Base-by-base conservation (phyloP, 2,113 vertebrate genomes). In the Corythornis madagascariensis region DNA sequence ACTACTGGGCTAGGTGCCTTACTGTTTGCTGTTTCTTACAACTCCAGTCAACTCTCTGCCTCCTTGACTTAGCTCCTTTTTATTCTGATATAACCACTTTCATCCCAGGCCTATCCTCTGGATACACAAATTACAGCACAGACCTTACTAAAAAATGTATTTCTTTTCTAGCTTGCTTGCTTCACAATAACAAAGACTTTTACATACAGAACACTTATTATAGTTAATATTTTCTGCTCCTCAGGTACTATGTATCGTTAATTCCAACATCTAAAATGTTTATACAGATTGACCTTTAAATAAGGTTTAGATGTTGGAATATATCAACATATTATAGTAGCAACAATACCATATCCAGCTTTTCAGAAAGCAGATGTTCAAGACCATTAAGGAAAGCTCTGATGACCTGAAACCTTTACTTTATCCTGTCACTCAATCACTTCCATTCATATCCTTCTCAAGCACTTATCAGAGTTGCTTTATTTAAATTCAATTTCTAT, bases 211-310 rank as follows among this genome's bases (percentile, higher is more conserved):
- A 56, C 53, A 56, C 29, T 71, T 80, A 84, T 28, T 61, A 21
- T 17, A 73, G 18, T 52, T 79, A 74, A 63, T 85, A 82, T 61
- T 90, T 88, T 76, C 38, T 76, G n/a, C 15, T 83, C 8, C 28
- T 76, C 35, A 59, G 13, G 12, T 78, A 75, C 28, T 40, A 52
- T 11, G 31, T 61, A 40, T 72, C 16, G 85, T 53, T 57, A 56
- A 87, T 78, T 94, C 19, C 40, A 86, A 55, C 17, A 66, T 19
- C 11, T 57, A 64, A 81, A 12, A 77, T 13, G 43, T 42, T 74
- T 35, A 95, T 56, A 53, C 4, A 86, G 57, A 92, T 15, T 74
- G 76, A 82, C 45, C 11, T 94, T 91, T 90, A 86, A 81, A 35
- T 72, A 59, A 59, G 6, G 45, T 66, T 83, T 55, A 89, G 16